A percentile compares a stretch with the other conserved stretches of the same genome.
Evolutionary conservation across 1,140 invertebrate genomes (phyloP).

Genomic region (Micrasema longulum): DNA sequence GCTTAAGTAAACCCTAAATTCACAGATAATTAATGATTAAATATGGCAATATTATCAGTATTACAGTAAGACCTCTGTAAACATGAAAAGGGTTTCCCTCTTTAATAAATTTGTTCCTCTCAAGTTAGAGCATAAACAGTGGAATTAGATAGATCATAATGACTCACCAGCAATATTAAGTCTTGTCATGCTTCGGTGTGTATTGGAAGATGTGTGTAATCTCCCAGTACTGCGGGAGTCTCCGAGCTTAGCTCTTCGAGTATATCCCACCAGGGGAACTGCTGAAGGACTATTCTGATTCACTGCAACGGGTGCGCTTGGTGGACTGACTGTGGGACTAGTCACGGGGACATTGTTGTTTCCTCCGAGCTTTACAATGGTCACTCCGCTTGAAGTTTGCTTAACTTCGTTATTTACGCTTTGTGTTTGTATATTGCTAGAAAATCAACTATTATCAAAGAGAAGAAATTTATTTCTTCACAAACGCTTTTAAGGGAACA

Average conservation of each 20-base stretch:
- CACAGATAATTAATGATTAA: conserved; percentile 5
- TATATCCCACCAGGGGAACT: conserved; percentile 68
- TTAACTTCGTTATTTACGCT: conserved; percentile 68
- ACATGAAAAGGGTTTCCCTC: too few species aligned
- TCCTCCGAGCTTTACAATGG: conserved; percentile 80
- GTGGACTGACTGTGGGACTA: conserved; percentile 28
- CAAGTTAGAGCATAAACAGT: too few species aligned
- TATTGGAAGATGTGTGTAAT: conserved; percentile 74
- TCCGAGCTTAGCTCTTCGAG: conserved; percentile 72
- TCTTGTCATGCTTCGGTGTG: conserved; percentile 79
- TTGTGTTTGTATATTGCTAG: conserved; percentile 43
- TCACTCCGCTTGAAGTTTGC: conserved; percentile 78
- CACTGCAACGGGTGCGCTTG: conserved; percentile 37
- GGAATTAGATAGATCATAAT: too few species aligned
- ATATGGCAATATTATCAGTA: too few species aligned
- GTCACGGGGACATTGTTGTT: conserved; percentile 37
- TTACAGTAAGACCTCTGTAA: too few species aligned
- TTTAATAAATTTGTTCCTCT: too few species aligned
- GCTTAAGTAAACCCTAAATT: conserved; percentile 5
- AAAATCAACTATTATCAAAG: conserved; percentile 31
- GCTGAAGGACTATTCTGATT: conserved; percentile 48
- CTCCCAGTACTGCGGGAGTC: conserved; percentile 78
- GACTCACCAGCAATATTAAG: conserved; percentile 73
- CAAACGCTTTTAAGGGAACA: too few species aligned
- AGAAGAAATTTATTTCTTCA: neutral